A percentile compares a stretch with the other conserved stretches of the same genome.
Evolutionary conservation across 2,888 invertebrate species (phyloP).

Genomic region (Steromphala cineraria): DNA sequence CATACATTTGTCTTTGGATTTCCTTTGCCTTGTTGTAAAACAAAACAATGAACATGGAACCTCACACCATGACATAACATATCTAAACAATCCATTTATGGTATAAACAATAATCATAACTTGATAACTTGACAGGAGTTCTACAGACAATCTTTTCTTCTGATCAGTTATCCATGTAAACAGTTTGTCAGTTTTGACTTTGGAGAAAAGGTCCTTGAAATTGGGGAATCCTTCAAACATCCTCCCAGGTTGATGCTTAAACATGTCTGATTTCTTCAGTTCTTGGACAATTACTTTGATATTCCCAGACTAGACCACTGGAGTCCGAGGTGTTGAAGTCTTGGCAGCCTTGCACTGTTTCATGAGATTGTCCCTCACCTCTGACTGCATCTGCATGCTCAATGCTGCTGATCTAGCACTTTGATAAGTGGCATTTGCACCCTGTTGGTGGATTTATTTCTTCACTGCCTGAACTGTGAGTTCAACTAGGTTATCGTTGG

Average conservation of each 20-base stretch:
- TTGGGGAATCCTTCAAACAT: neutral
- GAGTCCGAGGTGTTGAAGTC: neutral
- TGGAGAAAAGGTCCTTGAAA: neutral
- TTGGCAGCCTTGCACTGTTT: neutral
- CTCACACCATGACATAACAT: too few species aligned
- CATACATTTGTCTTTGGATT: too few species aligned
- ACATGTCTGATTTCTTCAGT: neutral
- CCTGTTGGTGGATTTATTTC: slow-evolving; percentile 23
- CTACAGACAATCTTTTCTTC: slow-evolving; percentile 4
- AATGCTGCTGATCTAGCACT: slow-evolving; percentile 28
- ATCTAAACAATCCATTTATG: too few species aligned
- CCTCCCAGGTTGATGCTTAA: neutral
- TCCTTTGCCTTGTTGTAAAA: too few species aligned
- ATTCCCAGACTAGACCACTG: neutral
- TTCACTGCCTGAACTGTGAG: slow-evolving; percentile 32
- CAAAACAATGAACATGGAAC: too few species aligned
- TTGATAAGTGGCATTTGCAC: slow-evolving; percentile 27
- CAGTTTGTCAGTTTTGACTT: slow-evolving; percentile 12
- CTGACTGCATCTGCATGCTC: slow-evolving; percentile 17
- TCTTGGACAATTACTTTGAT: neutral
- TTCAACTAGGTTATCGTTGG: slow-evolving; percentile 47
- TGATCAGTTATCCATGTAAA: slow-evolving; percentile 22
- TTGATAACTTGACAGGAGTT: neutral
- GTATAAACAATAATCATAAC: too few species aligned
- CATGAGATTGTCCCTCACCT: slow-evolving; percentile 19